These are phyloP conservation scores for Polydrusus pterygomalis DNA, from an alignment of 2,888 invertebrate genomes.

Conservation along the genomic window DNA sequence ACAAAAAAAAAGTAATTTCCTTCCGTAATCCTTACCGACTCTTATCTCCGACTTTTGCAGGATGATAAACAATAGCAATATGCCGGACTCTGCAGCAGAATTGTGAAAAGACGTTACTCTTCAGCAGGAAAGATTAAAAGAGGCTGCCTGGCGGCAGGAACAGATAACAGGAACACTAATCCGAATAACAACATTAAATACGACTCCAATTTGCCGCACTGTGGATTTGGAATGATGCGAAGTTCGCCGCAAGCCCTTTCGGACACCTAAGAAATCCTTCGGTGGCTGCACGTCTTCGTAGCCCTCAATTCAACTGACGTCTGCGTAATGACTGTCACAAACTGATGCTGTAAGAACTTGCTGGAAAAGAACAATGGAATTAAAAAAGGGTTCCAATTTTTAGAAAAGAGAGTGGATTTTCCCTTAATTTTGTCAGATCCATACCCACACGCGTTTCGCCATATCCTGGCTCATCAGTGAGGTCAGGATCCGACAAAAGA, in stretches of 20 bases:
- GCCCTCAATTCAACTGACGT: slow-evolving; percentile 1
- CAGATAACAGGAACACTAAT: slow-evolving; percentile 70
- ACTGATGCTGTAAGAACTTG: too few relatives aligned
- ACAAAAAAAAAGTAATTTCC: slow-evolving; percentile 51
- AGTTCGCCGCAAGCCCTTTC: slow-evolving; percentile 69
- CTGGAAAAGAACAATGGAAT: too few relatives aligned
- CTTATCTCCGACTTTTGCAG: slow-evolving; percentile 52
- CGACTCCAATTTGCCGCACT: slow-evolving; percentile 75
- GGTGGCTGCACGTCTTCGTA: slow-evolving; percentile 33
- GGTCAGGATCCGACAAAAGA: too few relatives aligned
- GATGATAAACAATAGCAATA: slow-evolving; percentile 57
- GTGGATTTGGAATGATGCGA: slow-evolving; percentile 72
- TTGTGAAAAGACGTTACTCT: slow-evolving; percentile 57
- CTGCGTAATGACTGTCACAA: too few relatives aligned
- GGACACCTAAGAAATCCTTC: slow-evolving; percentile 64
- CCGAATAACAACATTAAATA: slow-evolving; percentile 75
- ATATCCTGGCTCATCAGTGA: too few relatives aligned
- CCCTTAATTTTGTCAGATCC: too few relatives aligned
- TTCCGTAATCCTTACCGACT: slow-evolving; percentile 42
- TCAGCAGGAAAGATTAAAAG: slow-evolving; percentile 69
- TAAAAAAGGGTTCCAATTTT: too few relatives aligned
- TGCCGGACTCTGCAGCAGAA: slow-evolving; percentile 49
- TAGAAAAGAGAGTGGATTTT: too few relatives aligned
- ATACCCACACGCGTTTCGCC: too few relatives aligned
- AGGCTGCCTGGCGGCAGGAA: slow-evolving; percentile 64